These are phyloP conservation scores for Hermetia illucens DNA, from an alignment of 1,140 invertebrate genomes.

Conservation along the genomic window DNA sequence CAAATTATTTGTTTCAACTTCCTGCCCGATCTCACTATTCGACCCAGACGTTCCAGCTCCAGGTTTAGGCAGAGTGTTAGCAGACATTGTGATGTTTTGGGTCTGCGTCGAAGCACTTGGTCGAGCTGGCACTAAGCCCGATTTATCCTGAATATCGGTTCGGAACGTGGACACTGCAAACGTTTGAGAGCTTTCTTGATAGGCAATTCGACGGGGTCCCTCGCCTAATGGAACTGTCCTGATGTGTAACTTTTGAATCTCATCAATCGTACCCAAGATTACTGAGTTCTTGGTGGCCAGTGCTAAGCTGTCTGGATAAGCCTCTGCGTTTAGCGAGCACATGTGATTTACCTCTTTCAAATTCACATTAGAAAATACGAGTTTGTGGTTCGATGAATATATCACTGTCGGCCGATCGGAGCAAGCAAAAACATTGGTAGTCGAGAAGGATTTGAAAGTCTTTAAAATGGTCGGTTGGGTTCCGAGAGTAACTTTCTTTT, in stretches of 20 bases:
- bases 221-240: constrained; percentile 87
- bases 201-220: constrained; percentile 83
- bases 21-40: constrained; percentile 52
- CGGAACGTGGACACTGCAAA: constrained; percentile 89
- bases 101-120: constrained; percentile 68
- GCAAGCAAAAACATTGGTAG: constrained; percentile 96
- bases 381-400: constrained; percentile 96
- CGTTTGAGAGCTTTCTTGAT: constrained; percentile 88
- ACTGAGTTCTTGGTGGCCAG: constrained; percentile 86
- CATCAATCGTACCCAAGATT: constrained; percentile 96
- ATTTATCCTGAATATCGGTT: constrained; percentile 66
- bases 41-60: constrained; percentile 31
- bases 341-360: constrained; percentile 96
- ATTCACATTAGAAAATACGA: constrained; percentile 99
- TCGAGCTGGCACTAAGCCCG: constrained; percentile 47
- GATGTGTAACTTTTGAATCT: constrained; percentile 97
- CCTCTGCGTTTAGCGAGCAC: constrained; percentile 90
- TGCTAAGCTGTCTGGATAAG: constrained; percentile 88
- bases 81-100: constrained; percentile 35
- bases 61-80: constrained; percentile 30
- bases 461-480: constrained; percentile 91
- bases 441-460: constrained; percentile 81
- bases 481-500: constrained; percentile 87
- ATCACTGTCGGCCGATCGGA: constrained; percentile 97
- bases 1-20: constrained; percentile 86